Percentiles rank a stretch among this genome's conserved stretches.
Conservation (phyloP, 2,888 invertebrate genomes). For the Thumatha senex region DNA sequence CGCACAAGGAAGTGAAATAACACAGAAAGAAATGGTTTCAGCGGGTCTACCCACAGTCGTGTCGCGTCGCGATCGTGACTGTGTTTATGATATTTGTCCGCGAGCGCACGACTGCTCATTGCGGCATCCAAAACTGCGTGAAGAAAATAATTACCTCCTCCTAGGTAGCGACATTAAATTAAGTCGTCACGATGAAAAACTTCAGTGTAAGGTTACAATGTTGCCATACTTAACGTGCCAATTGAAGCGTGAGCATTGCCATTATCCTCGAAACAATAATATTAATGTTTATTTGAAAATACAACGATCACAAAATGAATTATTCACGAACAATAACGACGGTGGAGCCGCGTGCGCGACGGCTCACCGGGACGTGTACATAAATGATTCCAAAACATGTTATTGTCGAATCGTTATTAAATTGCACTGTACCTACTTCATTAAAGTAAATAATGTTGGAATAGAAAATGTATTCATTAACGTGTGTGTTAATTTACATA, state of each 20-base stretch:
- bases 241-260: conserved; percentile 7
- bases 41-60: background rate
- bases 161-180: background rate
- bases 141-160: conserved; percentile 8
- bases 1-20: background rate
- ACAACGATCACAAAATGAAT: conserved; percentile 13
- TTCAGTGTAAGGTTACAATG: conserved; percentile 3
- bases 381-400: conserved; percentile 20
- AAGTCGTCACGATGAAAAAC: conserved; percentile 6
- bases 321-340: conserved; percentile 12
- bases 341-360: background rate
- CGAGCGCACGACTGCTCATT: background rate
- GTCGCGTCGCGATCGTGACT: conserved; percentile 2
- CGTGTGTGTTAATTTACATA: conserved; percentile 6
- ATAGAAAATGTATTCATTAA: conserved; percentile 14
- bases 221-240: conserved; percentile 3
- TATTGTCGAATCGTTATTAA: conserved; percentile 15
- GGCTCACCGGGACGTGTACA: conserved; percentile 7
- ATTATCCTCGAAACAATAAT: conserved; percentile 12
- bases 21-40: background rate
- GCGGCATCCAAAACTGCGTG: background rate
- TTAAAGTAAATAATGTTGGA: conserved; percentile 21
- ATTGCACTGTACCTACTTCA: conserved; percentile 20
- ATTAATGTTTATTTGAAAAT: conserved; percentile 18
- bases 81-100: background rate